phyloP scores from a whole-genome alignment of 2,113 vertebrate species.

The Rallus limicola region DNA sequence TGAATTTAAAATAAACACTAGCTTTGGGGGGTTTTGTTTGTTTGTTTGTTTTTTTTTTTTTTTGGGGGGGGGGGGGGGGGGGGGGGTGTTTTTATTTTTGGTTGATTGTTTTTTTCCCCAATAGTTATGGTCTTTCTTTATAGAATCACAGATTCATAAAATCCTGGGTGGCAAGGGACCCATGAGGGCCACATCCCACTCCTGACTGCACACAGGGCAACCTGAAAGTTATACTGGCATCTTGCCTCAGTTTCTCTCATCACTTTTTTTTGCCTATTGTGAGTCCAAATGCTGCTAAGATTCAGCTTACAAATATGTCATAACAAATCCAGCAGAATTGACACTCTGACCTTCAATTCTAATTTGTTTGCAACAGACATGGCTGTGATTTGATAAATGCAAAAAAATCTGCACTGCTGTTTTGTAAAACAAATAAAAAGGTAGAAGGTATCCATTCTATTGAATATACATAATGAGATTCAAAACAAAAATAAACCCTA shows the following conservation, averaged over 20 bases:
- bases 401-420: not conserved
- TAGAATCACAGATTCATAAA: not conserved
- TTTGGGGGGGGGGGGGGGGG: too few species aligned
- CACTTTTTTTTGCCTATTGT: not conserved
- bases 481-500: not conserved
- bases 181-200: not conserved
- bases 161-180: not conserved
- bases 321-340: not conserved
- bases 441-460: not conserved
- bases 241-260: not conserved
- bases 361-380: not conserved
- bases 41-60: too few species aligned
- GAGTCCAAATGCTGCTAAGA: not conserved
- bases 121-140: not conserved
- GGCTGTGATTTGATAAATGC: not conserved
- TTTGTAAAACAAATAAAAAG: not conserved
- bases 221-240: not conserved
- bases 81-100: not conserved
- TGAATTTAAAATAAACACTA: not conserved
- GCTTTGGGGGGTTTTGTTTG: not conserved
- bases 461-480: not conserved
- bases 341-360: not conserved
- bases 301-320: not conserved
- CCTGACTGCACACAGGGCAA: not conserved
- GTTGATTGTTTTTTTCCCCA: too few species aligned